Percentiles rank a stretch among this genome's conserved stretches.
Conservation (phyloP, 2,888 invertebrate species). For the Pelosia muscerda region DNA sequence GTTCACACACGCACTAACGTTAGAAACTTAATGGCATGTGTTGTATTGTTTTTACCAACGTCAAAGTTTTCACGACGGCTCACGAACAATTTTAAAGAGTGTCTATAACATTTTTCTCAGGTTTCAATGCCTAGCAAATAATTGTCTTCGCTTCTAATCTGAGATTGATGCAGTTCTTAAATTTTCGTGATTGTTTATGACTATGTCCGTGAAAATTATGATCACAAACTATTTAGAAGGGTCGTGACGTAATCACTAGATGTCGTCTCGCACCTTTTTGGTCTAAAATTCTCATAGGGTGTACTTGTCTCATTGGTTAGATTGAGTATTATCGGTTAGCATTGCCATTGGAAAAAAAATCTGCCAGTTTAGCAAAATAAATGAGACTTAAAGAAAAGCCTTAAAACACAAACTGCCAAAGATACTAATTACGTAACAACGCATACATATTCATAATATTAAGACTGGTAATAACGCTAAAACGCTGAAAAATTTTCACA, state of each 20-base stretch:
- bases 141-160: slow-evolving; percentile 10
- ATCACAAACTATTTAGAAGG: not conserved
- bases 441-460: not conserved
- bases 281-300: no score
- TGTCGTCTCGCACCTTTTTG: no score
- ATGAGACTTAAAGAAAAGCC: not conserved
- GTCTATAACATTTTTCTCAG: slow-evolving; percentile 17
- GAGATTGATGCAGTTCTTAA: not conserved
- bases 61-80: slow-evolving; percentile 27
- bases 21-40: slow-evolving; percentile 50
- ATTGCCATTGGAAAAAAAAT: not conserved
- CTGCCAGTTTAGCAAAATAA: not conserved
- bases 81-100: slow-evolving; percentile 26
- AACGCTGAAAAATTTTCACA: not conserved
- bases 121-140: slow-evolving; percentile 6
- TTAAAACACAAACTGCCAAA: not conserved
- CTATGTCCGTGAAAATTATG: not conserved
- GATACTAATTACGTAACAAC: not conserved
- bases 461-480: not conserved
- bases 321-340: no score
- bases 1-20: slow-evolving; percentile 43
- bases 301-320: no score
- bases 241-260: not conserved
- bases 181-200: not conserved
- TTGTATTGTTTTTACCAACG: slow-evolving; percentile 54